Evolutionary conservation across 2,888 invertebrate species (phyloP).

Genomic region (Acronicta alni): DNA sequence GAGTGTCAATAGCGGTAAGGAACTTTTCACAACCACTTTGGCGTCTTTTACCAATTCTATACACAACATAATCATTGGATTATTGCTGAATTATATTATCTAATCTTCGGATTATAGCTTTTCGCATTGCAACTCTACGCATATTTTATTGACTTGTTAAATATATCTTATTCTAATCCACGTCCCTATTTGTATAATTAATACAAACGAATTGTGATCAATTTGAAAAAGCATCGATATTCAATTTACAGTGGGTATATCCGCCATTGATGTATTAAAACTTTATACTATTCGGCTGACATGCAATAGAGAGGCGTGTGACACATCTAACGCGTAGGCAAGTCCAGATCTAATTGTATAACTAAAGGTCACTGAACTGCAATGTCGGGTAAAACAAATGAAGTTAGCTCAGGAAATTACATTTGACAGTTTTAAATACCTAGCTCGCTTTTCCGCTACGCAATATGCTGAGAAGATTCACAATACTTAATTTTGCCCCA

Average conservation of each 20-base stretch:
- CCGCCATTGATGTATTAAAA: no score
- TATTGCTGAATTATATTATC: slow-evolving; percentile 4
- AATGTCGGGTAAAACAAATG: slow-evolving; percentile 24
- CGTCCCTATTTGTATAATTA: background rate
- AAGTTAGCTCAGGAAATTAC: slow-evolving; percentile 13
- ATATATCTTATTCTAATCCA: no score
- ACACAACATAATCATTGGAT: no score
- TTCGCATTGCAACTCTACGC: slow-evolving; percentile 9
- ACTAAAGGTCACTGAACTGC: slow-evolving; percentile 56
- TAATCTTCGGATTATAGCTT: slow-evolving; percentile 8
- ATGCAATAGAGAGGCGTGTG: slow-evolving; percentile 8
- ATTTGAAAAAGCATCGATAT: slow-evolving; percentile 26
- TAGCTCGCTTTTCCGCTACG: no score
- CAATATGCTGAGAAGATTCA: no score
- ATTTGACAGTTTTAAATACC: slow-evolving; percentile 10
- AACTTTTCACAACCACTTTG: no score
- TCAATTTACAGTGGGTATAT: slow-evolving; percentile 6
- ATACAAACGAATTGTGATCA: slow-evolving; percentile 2
- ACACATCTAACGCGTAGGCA: slow-evolving; percentile 24
- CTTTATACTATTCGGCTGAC: background rate
- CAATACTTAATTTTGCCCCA: no score
- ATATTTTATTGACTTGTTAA: background rate
- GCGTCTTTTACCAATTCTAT: no score
- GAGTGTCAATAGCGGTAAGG: no score
- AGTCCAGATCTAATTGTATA: slow-evolving; percentile 46